Evolutionary conservation across 1,140 invertebrate species (phyloP), one percentile per base, ranked within the genome.

Genomic region (Tigriopus japonicus): DNA sequence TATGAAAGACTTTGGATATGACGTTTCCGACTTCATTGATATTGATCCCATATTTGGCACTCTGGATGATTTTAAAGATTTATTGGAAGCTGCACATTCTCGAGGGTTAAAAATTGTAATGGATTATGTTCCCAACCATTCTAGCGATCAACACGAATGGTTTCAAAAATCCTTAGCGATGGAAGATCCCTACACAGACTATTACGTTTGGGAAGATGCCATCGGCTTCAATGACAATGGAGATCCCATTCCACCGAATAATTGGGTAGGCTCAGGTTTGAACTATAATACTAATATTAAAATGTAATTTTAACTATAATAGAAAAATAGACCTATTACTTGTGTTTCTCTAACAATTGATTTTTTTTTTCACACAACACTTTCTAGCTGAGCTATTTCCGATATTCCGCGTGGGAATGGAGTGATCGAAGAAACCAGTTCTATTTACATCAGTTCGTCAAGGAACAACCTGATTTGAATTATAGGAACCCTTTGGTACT

Each of bases 121-220:
- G 69, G 86, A 90, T 67, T 81, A 88, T 66, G 81, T 89, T n/a
- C 86, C 86, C 1, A 90, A 90, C 72, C 85, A 90, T 69, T 82
- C 83, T 0, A 86, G 84, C 65, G 78, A 85, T 67, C 69, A 84
- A 62, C 83, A 86, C 64, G 71, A 78, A 54, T 90, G 87, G 87
- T 91, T 90, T 67, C 58, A 72, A 17, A 76, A 80, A 58, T 87
- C 86, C 0, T 69, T 72, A 1, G 69, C 74, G 35, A 72, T 71
- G 13, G 74, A 80, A 43, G 73, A 77, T 21, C 75, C 76, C 5
- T 87, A 81, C 59, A 75, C 71, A 17, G 79, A 88, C 64, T 91
- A 81, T 71, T 91, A 87, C 66, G 71, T 87, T 42, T 90, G 87
- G 84, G 72, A 73, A 49, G 77, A 81, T 68, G 77, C 78, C 0